Evolutionary conservation across 2,797 vertebrate species (phyloP), one percentile per base, ranked within the genome.

Genomic region (Typhlichthys eigenmanni): DNA sequence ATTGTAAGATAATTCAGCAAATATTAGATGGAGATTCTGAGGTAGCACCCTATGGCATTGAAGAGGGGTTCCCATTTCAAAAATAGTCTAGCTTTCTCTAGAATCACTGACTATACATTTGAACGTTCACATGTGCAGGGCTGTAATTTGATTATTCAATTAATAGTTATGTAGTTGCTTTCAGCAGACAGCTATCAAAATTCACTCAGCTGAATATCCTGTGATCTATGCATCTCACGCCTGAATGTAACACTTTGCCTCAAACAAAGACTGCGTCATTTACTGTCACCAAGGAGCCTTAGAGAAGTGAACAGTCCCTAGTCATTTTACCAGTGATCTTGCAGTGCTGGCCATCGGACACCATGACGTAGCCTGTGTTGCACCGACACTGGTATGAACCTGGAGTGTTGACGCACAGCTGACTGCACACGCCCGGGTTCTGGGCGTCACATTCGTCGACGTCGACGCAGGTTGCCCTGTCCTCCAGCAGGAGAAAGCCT

Each of bases 311-410:
- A 0, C 38, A 43, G 38, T 43, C 3, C 6, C 47, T 12, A 10
- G 46, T 9, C 16, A 16, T 14, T 47, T 90, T 84, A 97, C 96
- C 95, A 10, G 83, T 75, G 57, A 93, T 91, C 82, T 95, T 96
- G 86, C 96, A 98, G 58, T 69, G 57, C 0, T 8, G 90, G 50
- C 90, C 86, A 3, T 92, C 91, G 0, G 92, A 85, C 55, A 95
- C 93, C 68, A 95, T 82, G 3, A 88, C 13, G 57, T 93, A 95
- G 13, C 94, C 94, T 0, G 83, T 79, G 34, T 85, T 85, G 62
- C 95, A 95, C 68, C 89, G 87, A 55, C 95, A 96, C 13, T 78
- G 77, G 64, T 92, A 95, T 1, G 94, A 94, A 13, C 95, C 95
- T 1, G 55, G 69, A 0, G 85, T 89, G 89, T 96, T 95, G 52